phyloP scores from a whole-genome alignment of 2,113 vertebrate genomes.

The Hystrix cristata region DNA sequence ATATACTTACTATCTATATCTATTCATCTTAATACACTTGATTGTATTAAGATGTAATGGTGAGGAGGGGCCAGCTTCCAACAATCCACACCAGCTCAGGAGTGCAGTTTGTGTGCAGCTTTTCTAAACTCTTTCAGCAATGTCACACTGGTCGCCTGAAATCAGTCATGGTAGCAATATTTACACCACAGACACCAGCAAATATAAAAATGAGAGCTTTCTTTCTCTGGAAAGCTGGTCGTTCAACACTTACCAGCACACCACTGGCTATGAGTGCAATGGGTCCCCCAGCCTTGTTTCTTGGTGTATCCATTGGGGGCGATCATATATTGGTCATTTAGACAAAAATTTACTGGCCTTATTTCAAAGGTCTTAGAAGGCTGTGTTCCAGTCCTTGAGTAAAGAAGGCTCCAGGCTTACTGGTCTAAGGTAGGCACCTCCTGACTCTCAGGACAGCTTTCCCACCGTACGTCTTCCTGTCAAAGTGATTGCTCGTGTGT shows the following conservation, averaged over 20 bases:
- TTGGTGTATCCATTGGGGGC: not conserved
- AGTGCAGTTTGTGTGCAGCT: not conserved
- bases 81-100: not conserved
- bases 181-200: not conserved
- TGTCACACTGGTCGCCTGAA: not conserved
- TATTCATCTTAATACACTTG: not conserved
- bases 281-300: not conserved
- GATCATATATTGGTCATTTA: not conserved
- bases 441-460: not conserved
- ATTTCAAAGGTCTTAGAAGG: not conserved
- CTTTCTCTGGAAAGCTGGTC: not conserved
- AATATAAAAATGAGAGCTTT: not conserved
- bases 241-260: not conserved
- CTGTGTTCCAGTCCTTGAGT: not conserved
- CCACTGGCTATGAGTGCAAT: accelerated
- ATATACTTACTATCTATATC: not conserved
- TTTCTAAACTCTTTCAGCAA: not conserved
- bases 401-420: not conserved
- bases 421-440: not conserved
- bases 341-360: not conserved
- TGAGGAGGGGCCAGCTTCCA: not conserved
- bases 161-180: not conserved
- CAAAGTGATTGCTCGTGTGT: not conserved
- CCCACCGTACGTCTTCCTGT: not conserved
- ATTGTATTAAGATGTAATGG: not conserved